Evolutionary conservation across 2,888 invertebrate genomes (phyloP), one percentile per base, ranked within the genome.

Genomic region (Cistogaster globosa): DNA sequence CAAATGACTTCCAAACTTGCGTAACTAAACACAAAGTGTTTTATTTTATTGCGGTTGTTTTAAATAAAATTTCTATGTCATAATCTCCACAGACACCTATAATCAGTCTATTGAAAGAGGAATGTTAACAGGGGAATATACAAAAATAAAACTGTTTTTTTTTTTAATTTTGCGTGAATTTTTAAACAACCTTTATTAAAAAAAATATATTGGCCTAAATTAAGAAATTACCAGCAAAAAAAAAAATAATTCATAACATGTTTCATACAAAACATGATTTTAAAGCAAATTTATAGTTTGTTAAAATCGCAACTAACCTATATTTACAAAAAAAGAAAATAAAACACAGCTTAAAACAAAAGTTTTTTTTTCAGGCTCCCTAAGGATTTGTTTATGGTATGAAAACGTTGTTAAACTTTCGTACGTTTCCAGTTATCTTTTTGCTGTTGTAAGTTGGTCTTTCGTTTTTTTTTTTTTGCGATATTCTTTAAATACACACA

Each of bases 271-370:
- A 57, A 63, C 63, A 76, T 48, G 57, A 20, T 67, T 69, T 63
- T 71, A 82, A 75, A 79, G 69, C 82, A 85, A 71, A 85, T 85
- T 85, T 82, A 79, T 82, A 69, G 69, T 78, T 82, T 78, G 69
- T 85, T 85, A 81, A 81, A 79, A 81, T 63, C 81, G 53, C 55
- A 55, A 85, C 71, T 85, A 85, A 82, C 85, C 85, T 67, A 82
- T 85, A 85, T 85, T 85, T 85, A 82, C 53, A 55, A 45, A 60
- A 20, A 48, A n/a, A 8, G 26, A 55, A 18, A 48, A 57, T 11
- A 55, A 57, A 45, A 55, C 55, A 16, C 32, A 22, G 45, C 20
- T 55, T 57, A 67, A 76, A 80, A 53, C 18, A 58, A 84, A 79
- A 71, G 67, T 80, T 80, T 67, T 80, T 58, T 55, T 60, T 22